Percentiles rank a stretch among this genome's conserved stretches.
Conservation (phyloP, 30 jellyfish, hydroid and myxozoan species). For the Sanderia malayensis region DNA sequence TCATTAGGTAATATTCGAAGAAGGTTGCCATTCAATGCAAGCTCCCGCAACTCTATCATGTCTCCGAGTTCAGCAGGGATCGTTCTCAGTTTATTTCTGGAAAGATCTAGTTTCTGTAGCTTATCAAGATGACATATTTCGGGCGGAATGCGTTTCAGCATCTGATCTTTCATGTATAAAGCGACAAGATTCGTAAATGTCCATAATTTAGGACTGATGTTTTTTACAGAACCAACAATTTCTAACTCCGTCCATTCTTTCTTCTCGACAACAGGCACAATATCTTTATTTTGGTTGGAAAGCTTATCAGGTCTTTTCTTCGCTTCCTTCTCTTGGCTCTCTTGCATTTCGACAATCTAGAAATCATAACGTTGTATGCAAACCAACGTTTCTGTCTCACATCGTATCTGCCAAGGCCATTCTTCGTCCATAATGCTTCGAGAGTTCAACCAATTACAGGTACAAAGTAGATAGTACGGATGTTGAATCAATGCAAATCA, state of each 20-base stretch:
- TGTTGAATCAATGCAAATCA: neutral
- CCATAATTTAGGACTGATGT: conserved; percentile 93
- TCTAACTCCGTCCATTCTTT: conserved; percentile 89
- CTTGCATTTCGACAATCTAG: conserved; percentile 71
- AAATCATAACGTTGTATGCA: conserved; percentile 48
- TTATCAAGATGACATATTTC: conserved; percentile 67
- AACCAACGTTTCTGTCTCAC: conserved; percentile 12
- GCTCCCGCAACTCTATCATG: conserved; percentile 87
- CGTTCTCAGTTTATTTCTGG: conserved; percentile 84
- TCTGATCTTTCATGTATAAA: conserved; percentile 71
- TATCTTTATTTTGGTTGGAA: conserved; percentile 54
- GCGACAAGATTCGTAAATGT: conserved; percentile 79
- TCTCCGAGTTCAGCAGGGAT: conserved; percentile 96
- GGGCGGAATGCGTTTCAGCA: conserved; percentile 79
- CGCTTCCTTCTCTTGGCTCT: conserved; percentile 65
- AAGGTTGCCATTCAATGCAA: conserved; percentile 67
- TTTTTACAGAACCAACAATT: conserved; percentile 84
- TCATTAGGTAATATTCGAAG: conserved; percentile 90
- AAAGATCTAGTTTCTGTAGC: conserved; percentile 78
- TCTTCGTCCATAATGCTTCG: conserved; percentile 20
- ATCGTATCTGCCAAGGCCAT: conserved; percentile 47
- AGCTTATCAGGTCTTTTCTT: conserved; percentile 68
- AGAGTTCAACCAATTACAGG: neutral
- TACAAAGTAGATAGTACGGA: neutral
- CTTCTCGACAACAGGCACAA: conserved; percentile 57